A percentile compares a stretch with the other conserved stretches of the same genome.
Evolutionary conservation across 2,113 vertebrate genomes (phyloP).

Genomic region (Ascaphus truei): DNA sequence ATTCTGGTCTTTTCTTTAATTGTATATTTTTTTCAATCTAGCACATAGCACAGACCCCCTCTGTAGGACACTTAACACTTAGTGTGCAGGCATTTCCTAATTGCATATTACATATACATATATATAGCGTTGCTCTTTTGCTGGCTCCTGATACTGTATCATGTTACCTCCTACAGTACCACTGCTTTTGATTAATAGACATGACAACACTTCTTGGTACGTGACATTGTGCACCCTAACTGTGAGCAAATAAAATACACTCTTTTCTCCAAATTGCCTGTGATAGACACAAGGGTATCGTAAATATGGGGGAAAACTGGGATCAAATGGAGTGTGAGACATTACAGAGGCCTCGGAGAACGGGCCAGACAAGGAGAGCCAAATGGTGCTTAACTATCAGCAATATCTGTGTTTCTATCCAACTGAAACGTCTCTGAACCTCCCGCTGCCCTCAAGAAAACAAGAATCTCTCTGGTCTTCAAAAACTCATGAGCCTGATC

Average conservation of each 20-base stretch:
- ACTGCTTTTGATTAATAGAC: too few relatives aligned
- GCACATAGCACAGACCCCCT: too few relatives aligned
- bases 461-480: constrained; percentile 15
- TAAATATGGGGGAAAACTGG: background rate
- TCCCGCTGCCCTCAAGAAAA: constrained; percentile 25
- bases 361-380: background rate
- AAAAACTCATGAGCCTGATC: constrained; percentile 33
- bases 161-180: too few relatives aligned
- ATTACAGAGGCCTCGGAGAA: background rate
- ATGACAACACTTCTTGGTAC: too few relatives aligned
- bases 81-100: too few relatives aligned
- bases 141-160: too few relatives aligned
- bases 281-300: background rate
- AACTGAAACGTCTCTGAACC: constrained; percentile 7
- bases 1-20: too few relatives aligned
- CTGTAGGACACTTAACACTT: too few relatives aligned
- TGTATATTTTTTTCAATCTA: too few relatives aligned
- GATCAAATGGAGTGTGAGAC: background rate
- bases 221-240: background rate
- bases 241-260: background rate
- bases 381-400: background rate
- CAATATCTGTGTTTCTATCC: background rate
- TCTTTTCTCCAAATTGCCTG: background rate
- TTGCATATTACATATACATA: too few relatives aligned
- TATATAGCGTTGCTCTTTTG: too few relatives aligned